phyloP scores from a whole-genome alignment of 37 sponge, comb jelly and placozoan genomes.

The Ianthella basta region DNA sequence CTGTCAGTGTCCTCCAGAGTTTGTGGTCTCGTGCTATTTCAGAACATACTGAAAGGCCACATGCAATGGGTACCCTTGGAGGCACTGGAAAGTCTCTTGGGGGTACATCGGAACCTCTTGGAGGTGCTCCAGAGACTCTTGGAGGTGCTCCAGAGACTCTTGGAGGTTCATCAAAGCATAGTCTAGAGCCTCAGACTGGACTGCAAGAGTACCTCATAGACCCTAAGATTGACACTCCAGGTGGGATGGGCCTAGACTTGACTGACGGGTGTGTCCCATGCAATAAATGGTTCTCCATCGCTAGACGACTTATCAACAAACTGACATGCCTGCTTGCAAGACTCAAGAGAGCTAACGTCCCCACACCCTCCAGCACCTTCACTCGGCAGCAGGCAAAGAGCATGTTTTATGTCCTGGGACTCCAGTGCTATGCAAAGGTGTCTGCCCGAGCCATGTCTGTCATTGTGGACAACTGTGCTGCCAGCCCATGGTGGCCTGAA shows the following conservation, averaged over 20 bases:
- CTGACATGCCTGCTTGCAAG: neutral
- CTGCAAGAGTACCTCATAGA: too few species aligned
- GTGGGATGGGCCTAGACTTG: too few species aligned
- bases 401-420: constrained; percentile 24
- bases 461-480: constrained; percentile 5
- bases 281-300: constrained; percentile 12
- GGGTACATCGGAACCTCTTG: neutral
- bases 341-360: neutral
- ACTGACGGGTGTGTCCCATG: too few species aligned
- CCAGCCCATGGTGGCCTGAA: constrained; percentile 2
- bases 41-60: neutral
- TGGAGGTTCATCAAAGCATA: too few species aligned
- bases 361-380: neutral
- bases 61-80: neutral
- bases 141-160: too few species aligned
- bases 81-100: too few species aligned
- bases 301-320: constrained; percentile 7
- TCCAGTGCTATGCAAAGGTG: constrained; percentile 24
- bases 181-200: too few species aligned
- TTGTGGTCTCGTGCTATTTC: neutral
- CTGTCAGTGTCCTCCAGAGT: neutral
- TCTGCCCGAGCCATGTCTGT: constrained; percentile 9
- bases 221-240: too few species aligned
- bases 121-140: too few species aligned
- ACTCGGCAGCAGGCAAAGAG: constrained; percentile 12